These are phyloP conservation scores for Epirrita christyi DNA, from an alignment of 2,888 invertebrate species.

Conservation along the genomic window DNA sequence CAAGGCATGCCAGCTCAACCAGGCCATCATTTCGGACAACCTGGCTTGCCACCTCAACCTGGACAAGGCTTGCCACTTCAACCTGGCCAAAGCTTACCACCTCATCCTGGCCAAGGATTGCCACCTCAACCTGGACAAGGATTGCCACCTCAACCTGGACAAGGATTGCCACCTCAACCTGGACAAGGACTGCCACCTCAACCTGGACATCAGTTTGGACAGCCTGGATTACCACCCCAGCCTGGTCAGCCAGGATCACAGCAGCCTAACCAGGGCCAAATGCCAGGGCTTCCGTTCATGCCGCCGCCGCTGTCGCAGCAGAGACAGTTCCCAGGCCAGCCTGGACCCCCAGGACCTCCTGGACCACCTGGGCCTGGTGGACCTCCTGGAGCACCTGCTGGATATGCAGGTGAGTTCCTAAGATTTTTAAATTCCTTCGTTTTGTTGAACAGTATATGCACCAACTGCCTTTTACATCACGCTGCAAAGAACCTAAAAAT, in stretches of 20 bases:
- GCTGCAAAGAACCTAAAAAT: too few species aligned
- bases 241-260: conserved; percentile 44
- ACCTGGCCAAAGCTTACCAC: conserved; percentile 43
- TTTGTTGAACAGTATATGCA: too few species aligned
- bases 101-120: conserved; percentile 38
- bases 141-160: conserved; percentile 36
- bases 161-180: conserved; percentile 42
- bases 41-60: conserved; percentile 43
- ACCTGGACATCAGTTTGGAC: conserved; percentile 24
- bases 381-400: conserved; percentile 46
- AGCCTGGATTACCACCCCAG: conserved; percentile 32
- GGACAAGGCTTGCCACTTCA: conserved; percentile 35
- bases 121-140: conserved; percentile 37
- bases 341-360: conserved; percentile 53
- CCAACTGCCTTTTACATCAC: too few species aligned
- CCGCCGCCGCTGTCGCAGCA: conserved; percentile 73
- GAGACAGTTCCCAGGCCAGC: conserved; percentile 54
- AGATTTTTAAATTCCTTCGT: too few species aligned
- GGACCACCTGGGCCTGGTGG: conserved; percentile 50
- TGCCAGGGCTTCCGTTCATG: conserved; percentile 72
- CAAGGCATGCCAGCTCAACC: conserved; percentile 41
- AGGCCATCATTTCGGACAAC: conserved; percentile 35
- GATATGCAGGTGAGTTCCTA: conserved; percentile 57
- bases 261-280: conserved; percentile 47
- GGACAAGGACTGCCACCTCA: conserved; percentile 33